A percentile compares a stretch with the other conserved stretches of the same genome.
These are phyloP conservation scores for Phthorimaea operculella DNA, from an alignment of 1,140 invertebrate genomes.

Conservation along the genomic window DNA sequence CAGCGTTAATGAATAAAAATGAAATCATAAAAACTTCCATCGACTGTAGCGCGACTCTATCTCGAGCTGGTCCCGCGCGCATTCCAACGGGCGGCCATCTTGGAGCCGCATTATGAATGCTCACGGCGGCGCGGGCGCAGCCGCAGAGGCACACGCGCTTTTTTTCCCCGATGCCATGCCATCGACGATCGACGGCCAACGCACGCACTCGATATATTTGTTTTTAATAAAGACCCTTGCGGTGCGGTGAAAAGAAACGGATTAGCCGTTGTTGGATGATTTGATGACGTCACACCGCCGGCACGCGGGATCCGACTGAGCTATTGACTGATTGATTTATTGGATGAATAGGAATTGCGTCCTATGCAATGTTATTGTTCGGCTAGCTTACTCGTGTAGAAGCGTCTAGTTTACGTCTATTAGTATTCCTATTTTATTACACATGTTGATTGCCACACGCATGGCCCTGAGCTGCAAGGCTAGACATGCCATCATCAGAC, in stretches of 20 bases:
- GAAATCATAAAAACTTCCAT: slow-evolving; percentile 1
- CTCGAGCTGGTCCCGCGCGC: slow-evolving; percentile 36
- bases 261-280: background rate
- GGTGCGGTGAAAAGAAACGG: slow-evolving; percentile 7
- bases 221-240: slow-evolving; percentile 46
- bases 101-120: slow-evolving; percentile 63
- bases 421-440: too few relatives aligned
- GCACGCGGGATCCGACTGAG: background rate
- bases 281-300: background rate
- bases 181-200: slow-evolving; percentile 21
- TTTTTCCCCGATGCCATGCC: slow-evolving; percentile 31
- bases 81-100: slow-evolving; percentile 54
- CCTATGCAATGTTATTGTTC: too few relatives aligned
- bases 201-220: slow-evolving; percentile 34
- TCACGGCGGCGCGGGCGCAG: slow-evolving; percentile 22
- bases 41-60: slow-evolving; percentile 39
- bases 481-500: background rate
- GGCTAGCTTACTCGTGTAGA: too few relatives aligned
- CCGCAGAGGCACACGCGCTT: slow-evolving; percentile 26
- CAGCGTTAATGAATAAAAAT: too few relatives aligned
- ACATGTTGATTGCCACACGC: too few relatives aligned
- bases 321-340: too few relatives aligned
- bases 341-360: too few relatives aligned
- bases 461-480: too few relatives aligned
- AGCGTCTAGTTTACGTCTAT: too few relatives aligned